A percentile compares a stretch with the other conserved stretches of the same genome.
Conservation (phyloP, 2,888 invertebrate species). For the Acronicta leporina region DNA sequence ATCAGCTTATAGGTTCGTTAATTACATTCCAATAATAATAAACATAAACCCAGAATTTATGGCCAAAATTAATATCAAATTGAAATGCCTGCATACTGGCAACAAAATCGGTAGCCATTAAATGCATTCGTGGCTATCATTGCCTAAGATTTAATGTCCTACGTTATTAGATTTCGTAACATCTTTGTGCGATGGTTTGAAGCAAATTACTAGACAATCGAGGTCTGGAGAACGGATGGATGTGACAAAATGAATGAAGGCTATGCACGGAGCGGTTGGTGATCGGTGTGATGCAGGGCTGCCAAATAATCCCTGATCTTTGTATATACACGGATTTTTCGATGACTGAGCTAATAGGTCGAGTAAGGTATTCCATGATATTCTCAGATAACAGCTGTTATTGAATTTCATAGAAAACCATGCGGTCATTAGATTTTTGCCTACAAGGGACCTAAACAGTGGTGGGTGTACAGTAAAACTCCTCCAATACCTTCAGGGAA, state of each 20-base stretch:
- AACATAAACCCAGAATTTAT: constrained; percentile 32
- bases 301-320: constrained; percentile 1
- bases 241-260: constrained; percentile 69
- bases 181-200: constrained; percentile 31
- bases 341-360: no score
- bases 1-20: constrained; percentile 13
- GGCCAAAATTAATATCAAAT: constrained; percentile 42
- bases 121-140: constrained; percentile 43
- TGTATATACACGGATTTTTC: background rate
- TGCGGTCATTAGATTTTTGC: no score
- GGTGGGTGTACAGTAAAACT: no score
- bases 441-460: no score
- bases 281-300: constrained; percentile 42
- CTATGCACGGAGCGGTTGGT: constrained; percentile 51
- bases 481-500: no score
- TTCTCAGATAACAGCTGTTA: no score
- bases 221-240: constrained; percentile 68
- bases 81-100: constrained; percentile 35
- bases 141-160: constrained; percentile 42
- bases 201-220: constrained; percentile 64
- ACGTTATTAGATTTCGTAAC: constrained; percentile 54
- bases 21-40: constrained; percentile 35
- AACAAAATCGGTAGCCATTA: constrained; percentile 42
- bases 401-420: no score
- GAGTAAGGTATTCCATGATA: no score